phyloP scores from a whole-genome alignment of 2,888 invertebrate species.

The Zootermopsis nevadensis region DNA sequence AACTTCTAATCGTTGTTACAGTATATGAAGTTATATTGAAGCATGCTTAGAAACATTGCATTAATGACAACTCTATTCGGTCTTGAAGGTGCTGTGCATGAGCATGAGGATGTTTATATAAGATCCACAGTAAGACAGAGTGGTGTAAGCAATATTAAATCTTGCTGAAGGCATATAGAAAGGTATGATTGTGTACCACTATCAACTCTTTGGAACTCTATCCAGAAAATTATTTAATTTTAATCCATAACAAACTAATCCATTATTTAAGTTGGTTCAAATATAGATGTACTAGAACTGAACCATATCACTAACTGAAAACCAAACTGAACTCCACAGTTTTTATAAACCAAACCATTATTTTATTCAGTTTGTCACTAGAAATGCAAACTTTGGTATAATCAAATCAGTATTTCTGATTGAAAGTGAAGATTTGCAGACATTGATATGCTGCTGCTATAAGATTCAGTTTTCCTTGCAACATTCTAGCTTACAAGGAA shows the following conservation, averaged over 20 bases:
- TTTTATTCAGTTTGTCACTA: too few species aligned
- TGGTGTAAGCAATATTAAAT: background rate
- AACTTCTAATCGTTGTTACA: background rate
- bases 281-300: too few species aligned
- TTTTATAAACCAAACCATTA: too few species aligned
- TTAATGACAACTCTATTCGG: background rate
- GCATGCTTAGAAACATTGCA: background rate
- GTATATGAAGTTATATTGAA: background rate
- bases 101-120: slow-evolving; percentile 11
- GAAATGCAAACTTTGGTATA: too few species aligned
- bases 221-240: background rate
- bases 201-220: background rate
- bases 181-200: background rate
- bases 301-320: too few species aligned
- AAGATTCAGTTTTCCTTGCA: slow-evolving; percentile 1
- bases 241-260: too few species aligned
- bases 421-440: background rate
- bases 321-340: too few species aligned
- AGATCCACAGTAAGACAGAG: background rate
- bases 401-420: background rate
- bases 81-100: background rate
- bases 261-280: too few species aligned
- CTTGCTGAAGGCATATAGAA: background rate
- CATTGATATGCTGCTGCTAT: background rate
- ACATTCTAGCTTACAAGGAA: background rate